A percentile compares a stretch with the other conserved stretches of the same genome.
Conservation (phyloP, 2,888 invertebrate genomes). For the Schizotus pectinicornis region DNA sequence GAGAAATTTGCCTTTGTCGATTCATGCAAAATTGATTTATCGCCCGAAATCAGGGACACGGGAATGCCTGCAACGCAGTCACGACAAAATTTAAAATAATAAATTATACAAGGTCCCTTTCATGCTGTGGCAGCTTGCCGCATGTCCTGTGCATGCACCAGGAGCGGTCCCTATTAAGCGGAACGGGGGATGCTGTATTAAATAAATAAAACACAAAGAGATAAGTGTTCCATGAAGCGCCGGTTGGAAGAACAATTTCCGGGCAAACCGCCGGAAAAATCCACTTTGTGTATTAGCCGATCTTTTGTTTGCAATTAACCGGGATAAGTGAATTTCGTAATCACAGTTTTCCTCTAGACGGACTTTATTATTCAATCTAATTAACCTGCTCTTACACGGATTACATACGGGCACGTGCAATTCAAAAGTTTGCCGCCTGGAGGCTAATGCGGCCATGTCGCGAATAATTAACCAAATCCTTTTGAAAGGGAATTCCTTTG, state of each 20-base stretch:
- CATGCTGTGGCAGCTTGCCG: neutral
- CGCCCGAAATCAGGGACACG: no score
- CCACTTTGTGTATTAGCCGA: conserved; percentile 25
- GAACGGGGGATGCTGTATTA: conserved; percentile 5
- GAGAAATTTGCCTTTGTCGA: no score
- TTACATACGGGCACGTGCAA: conserved; percentile 1
- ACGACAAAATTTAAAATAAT: neutral
- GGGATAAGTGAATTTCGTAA: conserved; percentile 26
- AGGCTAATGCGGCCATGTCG: no score
- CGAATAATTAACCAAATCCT: no score
- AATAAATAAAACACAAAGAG: conserved; percentile 27
- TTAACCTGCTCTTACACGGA: conserved; percentile 23
- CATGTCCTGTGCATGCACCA: neutral
- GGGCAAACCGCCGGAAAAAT: conserved; percentile 19
- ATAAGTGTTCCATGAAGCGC: conserved; percentile 25
- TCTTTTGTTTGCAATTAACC: conserved; percentile 24
- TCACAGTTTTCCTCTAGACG: conserved; percentile 14
- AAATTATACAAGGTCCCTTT: neutral
- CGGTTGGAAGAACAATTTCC: conserved; percentile 22
- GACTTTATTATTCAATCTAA: conserved; percentile 18
- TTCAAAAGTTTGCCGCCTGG: no score
- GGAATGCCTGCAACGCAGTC: no score
- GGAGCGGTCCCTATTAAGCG: neutral
- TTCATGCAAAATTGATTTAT: no score
- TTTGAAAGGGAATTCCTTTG: neutral